phyloP scores from a whole-genome alignment of 2,113 vertebrate species.

The Pituophis catenifer region DNA sequence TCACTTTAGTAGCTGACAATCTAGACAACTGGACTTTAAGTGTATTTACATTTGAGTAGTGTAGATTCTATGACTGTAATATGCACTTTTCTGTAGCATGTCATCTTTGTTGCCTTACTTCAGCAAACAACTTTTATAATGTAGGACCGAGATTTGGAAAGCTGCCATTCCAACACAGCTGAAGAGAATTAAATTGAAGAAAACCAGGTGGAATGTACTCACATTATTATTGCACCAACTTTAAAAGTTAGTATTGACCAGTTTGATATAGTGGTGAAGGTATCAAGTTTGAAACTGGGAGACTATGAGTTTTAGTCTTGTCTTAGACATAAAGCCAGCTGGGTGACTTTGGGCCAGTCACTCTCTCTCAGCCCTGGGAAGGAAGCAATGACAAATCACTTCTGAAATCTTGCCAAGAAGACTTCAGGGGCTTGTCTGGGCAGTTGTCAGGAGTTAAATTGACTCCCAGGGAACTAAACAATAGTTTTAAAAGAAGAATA shows the following conservation, averaged over 20 bases:
- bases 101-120: neutral
- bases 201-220: neutral
- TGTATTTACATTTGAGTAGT: neutral
- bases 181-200: neutral
- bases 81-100: neutral
- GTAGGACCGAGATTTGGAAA: neutral
- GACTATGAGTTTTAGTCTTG: neutral
- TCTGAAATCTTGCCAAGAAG: neutral
- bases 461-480: neutral
- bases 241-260: neutral
- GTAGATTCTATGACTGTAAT: neutral
- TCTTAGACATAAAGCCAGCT: neutral
- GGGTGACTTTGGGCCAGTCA: neutral
- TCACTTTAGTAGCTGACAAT: neutral
- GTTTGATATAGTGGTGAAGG: neutral
- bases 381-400: neutral
- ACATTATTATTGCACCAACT: neutral
- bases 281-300: neutral
- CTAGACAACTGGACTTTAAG: neutral
- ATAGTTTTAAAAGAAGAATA: neutral
- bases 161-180: neutral
- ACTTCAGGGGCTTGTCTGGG: neutral
- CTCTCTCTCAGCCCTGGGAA: neutral
- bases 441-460: neutral
- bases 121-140: neutral